Base-by-base conservation (phyloP, 2,113 vertebrate species). In the Furnarius figulus region DNA sequence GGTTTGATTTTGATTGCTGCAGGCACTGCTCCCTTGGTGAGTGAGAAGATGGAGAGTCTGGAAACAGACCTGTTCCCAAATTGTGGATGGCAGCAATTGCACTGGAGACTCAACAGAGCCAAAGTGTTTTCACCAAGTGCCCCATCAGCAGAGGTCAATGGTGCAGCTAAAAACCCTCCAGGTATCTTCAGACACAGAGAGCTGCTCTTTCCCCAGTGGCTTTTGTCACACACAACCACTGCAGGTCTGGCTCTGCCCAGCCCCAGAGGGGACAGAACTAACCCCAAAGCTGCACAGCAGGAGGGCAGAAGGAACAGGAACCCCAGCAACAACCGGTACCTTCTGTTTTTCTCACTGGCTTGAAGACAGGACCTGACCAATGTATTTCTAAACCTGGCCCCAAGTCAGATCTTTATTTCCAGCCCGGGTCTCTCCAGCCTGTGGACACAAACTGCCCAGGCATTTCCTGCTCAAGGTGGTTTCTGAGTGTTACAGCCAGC, bases 391-490 rank as follows among this genome's bases (percentile, higher is more conserved):
- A 65, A 91, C 53, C 91, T 97, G 97, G 97, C 95, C 65, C 56
- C 11, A 21, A 70, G 59, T 94, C 97, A 91, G 91, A 89, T 72
- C 91, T 97, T 95, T 95, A 95, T 97, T 97, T 97, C 96, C 85
- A 97, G 94, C 87, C 55, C 61, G 93, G 93, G 93, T 87, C 49
- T 62, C 56, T 97, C 91, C 97, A 93, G 96, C 85, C 92, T 87
- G 74, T 77, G 98, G 96, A 97, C 72, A 97, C 96, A 93, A 96
- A 95, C 89, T 93, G 94, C 89, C 15, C 33, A 97, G 97, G 97
- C 93, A 96, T 98, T 98, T 98, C 97, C 98, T 98, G 90, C 95
- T 96, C 96, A 96, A 97, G 97, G 97, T 98, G 97, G 95, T 91
- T 97, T 93, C 86, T 55, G 33, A 86, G 78, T 33, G 13, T 46